Base-by-base conservation (phyloP, 1,140 invertebrate species). In the Myzus persicae region DNA sequence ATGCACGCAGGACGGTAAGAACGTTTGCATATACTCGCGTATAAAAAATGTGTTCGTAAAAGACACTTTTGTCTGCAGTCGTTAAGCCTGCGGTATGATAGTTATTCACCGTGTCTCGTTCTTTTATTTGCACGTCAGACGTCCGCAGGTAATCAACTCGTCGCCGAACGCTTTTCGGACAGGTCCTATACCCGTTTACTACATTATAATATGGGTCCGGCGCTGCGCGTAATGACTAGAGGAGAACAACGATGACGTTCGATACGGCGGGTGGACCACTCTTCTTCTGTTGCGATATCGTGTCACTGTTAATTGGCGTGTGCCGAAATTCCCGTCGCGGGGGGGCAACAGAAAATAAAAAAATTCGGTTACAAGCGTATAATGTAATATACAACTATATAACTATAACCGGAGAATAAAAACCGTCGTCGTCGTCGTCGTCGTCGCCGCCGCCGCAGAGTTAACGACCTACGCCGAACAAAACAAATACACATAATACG, bases 241-340 rank as follows among this genome's bases (percentile, higher is more conserved):
- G 76, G 76, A 82, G 36, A 51, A 51, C 44, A 88, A 88, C 44
- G n/a, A 51, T 24, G 48, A 88, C 87, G 18, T 5, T 8, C 31
- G 38, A 24, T 81, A n/a, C 36, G 76, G 76, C 36, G 76, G 76
- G 31, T 67, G 59, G 59, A 76, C 59, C 59, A 76, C 59, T 51
- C 20, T 51, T 76, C 59, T 76, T 76, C 59, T 42, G 38, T 36
- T 31, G 59, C 40, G 40, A 67, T 42, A 31, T 82, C n/a, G 67
- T 36, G 59, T 92, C 76, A 38, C 67, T n/a, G 76, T 92, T 92
- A 92, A 92, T 92, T 92, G 91, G 91, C 91, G 91, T 92, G 76
- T 92, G n/a, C 91, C 44, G 36, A 81, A 92, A 92, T 82, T 54
- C 42, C 14, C 91, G 67, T 81, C 91, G 48, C 40, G 67, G 59